A percentile compares a stretch with the other conserved stretches of the same genome.
These are phyloP conservation scores for Potamilus streckersoni DNA, from an alignment of 1,140 invertebrate species.

Conservation along the genomic window DNA sequence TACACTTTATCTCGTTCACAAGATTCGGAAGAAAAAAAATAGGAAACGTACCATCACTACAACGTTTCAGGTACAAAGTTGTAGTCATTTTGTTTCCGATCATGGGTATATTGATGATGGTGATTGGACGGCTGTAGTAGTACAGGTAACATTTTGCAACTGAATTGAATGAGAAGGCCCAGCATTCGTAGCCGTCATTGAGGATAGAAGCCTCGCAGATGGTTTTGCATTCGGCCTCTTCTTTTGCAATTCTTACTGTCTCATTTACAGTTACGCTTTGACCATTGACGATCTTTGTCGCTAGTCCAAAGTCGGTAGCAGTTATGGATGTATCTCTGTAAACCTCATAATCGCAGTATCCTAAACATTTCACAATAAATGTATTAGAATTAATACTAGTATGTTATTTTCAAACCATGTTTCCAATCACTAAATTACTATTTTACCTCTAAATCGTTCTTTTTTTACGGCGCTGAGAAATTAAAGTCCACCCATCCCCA, in stretches of 20 bases:
- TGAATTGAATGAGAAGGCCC: slow-evolving; percentile 24
- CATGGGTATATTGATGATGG: background rate
- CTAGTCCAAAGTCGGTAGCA: slow-evolving; percentile 14
- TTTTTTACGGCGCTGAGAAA: no score
- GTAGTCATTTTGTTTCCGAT: slow-evolving; percentile 1
- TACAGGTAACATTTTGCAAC: slow-evolving; percentile 22
- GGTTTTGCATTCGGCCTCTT: slow-evolving; percentile 8
- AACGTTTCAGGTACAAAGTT: slow-evolving; percentile 16
- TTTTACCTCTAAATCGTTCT: no score
- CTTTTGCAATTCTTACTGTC: slow-evolving; percentile 13
- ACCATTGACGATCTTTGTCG: background rate
- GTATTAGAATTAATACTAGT: no score
- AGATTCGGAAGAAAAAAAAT: no score
- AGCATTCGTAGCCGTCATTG: slow-evolving; percentile 22
- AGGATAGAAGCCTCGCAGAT: slow-evolving; percentile 22
- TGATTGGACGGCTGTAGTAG: slow-evolving; percentile 14
- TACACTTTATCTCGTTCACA: no score
- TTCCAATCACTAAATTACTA: no score
- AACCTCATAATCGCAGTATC: slow-evolving; percentile 12
- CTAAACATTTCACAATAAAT: background rate
- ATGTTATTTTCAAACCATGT: no score
- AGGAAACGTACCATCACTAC: slow-evolving; percentile 14
- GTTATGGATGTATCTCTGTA: slow-evolving; percentile 19
- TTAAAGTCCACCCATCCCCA: no score
- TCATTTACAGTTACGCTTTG: slow-evolving; percentile 1